Evolutionary conservation across 2,797 vertebrate species (phyloP), one percentile per base, ranked within the genome.

Genomic region (Molothrus aeneus): DNA sequence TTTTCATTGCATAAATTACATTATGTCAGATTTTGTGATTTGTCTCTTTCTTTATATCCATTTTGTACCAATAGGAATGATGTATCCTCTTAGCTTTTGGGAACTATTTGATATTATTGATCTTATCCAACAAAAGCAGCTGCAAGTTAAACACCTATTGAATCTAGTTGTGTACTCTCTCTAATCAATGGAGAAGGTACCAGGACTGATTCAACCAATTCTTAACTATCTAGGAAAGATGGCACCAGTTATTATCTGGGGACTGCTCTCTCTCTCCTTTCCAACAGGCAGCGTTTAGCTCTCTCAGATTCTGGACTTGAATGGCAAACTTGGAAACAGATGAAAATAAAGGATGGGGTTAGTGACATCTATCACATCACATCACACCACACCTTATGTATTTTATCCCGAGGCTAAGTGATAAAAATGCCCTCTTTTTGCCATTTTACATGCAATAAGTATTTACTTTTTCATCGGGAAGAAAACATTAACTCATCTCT

Each of bases 1-100:
- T 88, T 82, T 91, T 73, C 88, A 92, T 93, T 69, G 34, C 80
- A 94, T 95, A 90, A 96, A 95, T 92, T 86, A 57, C 82, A 87
- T 94, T 85, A 43, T 36, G 48, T 94, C 90, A 63, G 43, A 91
- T 85, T 89, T 61, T 82, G 95, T 95, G 88, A 95, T 93, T 80
- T 92, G 92, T 87, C 86, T 95, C 70, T 93, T 96, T 91, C 85
- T 96, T 97, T 81, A 69, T n/a, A 66, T 56, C 68, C 60, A 50
- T 86, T 93, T 86, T 43, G 45, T 75, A 83, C 20, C 38, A 34
- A 53, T 8, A 79, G 26, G 34, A 88, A 70, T 47, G 6, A 79
- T 13, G 25, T 50, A 83, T 80, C 50, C 40, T 77, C 28, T 66
- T 54, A 68, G 57, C 38, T 82, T 95, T 80, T 87, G 61, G 36